Evolutionary conservation across 1,140 invertebrate species (phyloP).

Genomic region (Eumaeus atala): DNA sequence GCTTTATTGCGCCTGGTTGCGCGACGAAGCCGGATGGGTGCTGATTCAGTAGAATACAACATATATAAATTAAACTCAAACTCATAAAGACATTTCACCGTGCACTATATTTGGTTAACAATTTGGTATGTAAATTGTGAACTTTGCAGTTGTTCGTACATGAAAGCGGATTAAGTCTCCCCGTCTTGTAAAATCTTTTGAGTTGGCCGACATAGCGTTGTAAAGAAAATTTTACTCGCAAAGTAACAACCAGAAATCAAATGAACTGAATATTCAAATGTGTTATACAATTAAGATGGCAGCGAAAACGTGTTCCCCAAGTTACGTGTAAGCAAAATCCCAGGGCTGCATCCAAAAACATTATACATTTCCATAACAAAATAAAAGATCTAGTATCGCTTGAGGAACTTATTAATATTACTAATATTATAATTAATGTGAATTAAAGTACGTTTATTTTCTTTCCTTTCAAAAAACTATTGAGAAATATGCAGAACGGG

Average conservation of each 20-base stretch:
- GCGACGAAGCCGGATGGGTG: too few species aligned
- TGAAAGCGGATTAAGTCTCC: conserved; percentile 34
- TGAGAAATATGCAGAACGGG: too few species aligned
- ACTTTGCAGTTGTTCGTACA: conserved; percentile 42
- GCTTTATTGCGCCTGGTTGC: too few species aligned
- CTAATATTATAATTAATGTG: too few species aligned
- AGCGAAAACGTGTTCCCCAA: not conserved
- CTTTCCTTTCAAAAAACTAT: too few species aligned
- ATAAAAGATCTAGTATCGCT: too few species aligned
- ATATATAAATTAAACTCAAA: not conserved
- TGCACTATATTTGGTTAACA: conserved; percentile 41
- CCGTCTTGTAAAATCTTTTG: conserved; percentile 37
- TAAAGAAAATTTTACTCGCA: not conserved
- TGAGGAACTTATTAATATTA: too few species aligned
- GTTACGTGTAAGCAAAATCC: not conserved
- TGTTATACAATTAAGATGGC: not conserved
- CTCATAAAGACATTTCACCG: not conserved
- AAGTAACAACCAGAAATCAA: conserved; percentile 1
- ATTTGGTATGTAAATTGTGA: conserved; percentile 51
- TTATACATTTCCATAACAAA: too few species aligned
- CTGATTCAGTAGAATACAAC: too few species aligned
- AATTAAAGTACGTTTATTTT: too few species aligned
- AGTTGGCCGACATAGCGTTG: not conserved
- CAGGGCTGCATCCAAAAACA: too few species aligned
- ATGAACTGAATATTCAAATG: not conserved